Percentiles rank a stretch among this genome's conserved stretches.
phyloP scores from a whole-genome alignment of 1,140 invertebrate species.

The Polypedilum pembai region DNA sequence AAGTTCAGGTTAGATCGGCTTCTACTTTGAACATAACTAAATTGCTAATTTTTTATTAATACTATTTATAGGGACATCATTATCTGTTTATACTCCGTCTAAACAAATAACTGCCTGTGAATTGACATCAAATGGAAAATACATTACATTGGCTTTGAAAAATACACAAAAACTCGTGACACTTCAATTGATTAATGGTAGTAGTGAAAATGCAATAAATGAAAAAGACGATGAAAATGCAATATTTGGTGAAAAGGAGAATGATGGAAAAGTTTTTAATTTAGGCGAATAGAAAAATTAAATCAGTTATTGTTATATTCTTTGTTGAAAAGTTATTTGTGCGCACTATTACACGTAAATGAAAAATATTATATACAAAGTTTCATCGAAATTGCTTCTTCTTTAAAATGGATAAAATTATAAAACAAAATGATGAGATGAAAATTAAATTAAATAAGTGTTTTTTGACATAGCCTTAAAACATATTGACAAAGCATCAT shows the following conservation, averaged over 20 bases:
- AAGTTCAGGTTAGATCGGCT: slow-evolving; percentile 52
- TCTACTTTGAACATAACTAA: background rate
- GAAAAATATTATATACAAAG: background rate
- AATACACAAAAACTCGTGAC: slow-evolving; percentile 55
- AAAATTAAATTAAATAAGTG: background rate
- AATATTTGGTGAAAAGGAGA: slow-evolving; percentile 45
- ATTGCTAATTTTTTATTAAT: slow-evolving; percentile 25
- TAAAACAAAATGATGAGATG: background rate
- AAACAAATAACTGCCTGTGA: slow-evolving; percentile 66
- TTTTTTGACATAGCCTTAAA: background rate
- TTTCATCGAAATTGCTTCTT: slow-evolving; percentile 15
- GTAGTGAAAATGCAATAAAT: slow-evolving; percentile 39
- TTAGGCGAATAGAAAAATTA: slow-evolving; percentile 34
- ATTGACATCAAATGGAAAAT: slow-evolving; percentile 60
- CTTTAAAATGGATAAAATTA: background rate
- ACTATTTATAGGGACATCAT: slow-evolving; percentile 53
- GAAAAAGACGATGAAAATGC: slow-evolving; percentile 40
- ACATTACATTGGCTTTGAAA: slow-evolving; percentile 60
- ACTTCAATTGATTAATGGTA: slow-evolving; percentile 51
- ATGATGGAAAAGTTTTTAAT: slow-evolving; percentile 47
- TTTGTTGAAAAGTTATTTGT: background rate
- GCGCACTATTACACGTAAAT: background rate
- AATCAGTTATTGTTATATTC: background rate
- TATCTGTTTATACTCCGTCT: slow-evolving; percentile 65
- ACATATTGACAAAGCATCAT: background rate